Conservation (phyloP, 2,888 invertebrate genomes). For the Physocephala rufipes region DNA sequence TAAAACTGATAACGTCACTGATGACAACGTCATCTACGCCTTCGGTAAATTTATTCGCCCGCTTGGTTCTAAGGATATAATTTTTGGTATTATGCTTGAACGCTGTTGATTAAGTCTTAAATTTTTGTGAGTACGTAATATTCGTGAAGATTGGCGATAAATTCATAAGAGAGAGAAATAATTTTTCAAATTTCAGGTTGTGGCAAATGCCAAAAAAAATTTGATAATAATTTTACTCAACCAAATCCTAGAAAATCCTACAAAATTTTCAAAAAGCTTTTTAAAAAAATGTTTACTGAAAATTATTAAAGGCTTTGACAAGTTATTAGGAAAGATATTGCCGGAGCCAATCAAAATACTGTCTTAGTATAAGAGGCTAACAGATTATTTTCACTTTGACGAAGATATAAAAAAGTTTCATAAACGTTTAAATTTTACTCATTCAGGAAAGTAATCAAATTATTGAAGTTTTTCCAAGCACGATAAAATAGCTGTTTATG, state of each 20-base stretch:
- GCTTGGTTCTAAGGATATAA: constrained; percentile 2
- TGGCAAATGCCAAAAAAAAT: neutral
- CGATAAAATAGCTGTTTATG: no score
- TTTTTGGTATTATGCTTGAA: constrained; percentile 21
- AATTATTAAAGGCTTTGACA: no score
- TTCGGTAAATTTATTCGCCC: constrained; percentile 2
- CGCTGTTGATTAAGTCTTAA: constrained; percentile 11
- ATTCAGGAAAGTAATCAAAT: no score
- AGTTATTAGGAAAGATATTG: neutral
- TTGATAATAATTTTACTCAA: neutral
- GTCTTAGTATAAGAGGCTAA: neutral
- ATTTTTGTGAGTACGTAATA: no score
- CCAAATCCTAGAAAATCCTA: neutral
- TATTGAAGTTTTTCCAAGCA: no score
- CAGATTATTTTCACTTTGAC: no score
- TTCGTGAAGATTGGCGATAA: no score
- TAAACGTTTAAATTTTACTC: no score
- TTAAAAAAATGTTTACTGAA: no score
- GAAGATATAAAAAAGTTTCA: no score
- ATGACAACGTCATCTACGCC: neutral
- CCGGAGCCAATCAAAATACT: neutral
- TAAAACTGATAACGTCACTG: neutral
- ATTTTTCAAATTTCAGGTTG: neutral
- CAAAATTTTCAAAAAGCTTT: no score
- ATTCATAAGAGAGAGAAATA: no score